Percentiles rank a stretch among this genome's conserved stretches.
Evolutionary conservation across 1,140 invertebrate species (phyloP).

Genomic region (Scaptomyza montana): DNA sequence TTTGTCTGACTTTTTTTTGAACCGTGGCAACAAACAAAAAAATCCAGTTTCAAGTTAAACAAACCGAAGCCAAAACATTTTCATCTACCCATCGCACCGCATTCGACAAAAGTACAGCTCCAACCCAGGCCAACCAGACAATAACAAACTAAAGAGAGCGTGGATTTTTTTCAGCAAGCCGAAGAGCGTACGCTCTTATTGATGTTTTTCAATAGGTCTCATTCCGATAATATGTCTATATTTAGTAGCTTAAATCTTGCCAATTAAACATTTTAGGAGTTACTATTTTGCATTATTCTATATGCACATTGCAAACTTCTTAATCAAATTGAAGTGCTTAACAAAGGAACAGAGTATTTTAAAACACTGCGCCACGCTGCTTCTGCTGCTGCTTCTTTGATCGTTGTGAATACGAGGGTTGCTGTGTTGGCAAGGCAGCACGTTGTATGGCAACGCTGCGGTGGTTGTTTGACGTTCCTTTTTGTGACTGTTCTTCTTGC

Average conservation of each 20-base stretch:
- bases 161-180: conserved; percentile 6
- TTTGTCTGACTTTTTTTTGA: conserved; percentile 29
- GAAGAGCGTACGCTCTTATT: conserved; percentile 27
- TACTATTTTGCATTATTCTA: too few species aligned
- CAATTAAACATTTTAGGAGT: too few species aligned
- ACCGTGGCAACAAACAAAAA: conserved; percentile 9
- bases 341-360: conserved; percentile 30
- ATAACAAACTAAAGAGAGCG: conserved; percentile 46
- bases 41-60: conserved; percentile 75
- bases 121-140: conserved; percentile 46
- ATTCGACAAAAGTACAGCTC: conserved; percentile 71
- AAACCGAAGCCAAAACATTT: conserved; percentile 68
- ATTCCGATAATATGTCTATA: too few species aligned
- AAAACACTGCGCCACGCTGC: conserved; percentile 16
- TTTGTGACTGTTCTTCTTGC: conserved; percentile 51
- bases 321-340: neutral
- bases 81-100: conserved; percentile 57
- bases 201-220: neutral
- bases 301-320: neutral
- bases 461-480: conserved; percentile 75
- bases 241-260: too few species aligned
- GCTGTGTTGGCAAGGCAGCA: conserved; percentile 34
- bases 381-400: conserved; percentile 33
- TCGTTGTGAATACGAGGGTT: conserved; percentile 64
- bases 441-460: conserved; percentile 49